These are phyloP conservation scores for Eleutherodactylus coqui DNA, from an alignment of 2,797 vertebrate species.

Conservation along the genomic window DNA sequence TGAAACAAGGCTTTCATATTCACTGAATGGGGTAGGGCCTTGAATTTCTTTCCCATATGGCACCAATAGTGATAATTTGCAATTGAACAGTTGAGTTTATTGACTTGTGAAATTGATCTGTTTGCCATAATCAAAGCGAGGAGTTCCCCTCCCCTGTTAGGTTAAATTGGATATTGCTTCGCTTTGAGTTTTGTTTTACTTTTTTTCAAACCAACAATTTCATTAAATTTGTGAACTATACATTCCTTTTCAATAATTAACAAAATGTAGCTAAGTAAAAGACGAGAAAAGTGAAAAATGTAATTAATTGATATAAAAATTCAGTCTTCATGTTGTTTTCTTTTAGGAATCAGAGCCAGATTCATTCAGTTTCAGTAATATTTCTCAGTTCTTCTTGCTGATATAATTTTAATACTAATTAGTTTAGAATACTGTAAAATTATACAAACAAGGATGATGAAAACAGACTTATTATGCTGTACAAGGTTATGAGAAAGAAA, in stretches of 20 bases:
- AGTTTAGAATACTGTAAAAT: background rate
- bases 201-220: background rate
- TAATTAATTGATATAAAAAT: background rate
- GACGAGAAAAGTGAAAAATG: background rate
- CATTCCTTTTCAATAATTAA: background rate
- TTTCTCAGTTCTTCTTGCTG: background rate
- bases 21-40: no score
- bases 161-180: background rate
- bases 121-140: background rate
- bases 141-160: background rate
- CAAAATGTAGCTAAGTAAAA: background rate
- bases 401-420: background rate
- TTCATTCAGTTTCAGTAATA: background rate
- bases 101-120: background rate
- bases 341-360: background rate
- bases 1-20: no score
- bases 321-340: background rate
- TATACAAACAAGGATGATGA: background rate
- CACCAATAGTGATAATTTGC: no score
- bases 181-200: background rate
- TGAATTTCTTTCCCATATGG: no score
- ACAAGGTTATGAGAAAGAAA: conserved; percentile 8
- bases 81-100: background rate
- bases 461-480: background rate
- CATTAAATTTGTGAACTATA: background rate